Evolutionary conservation across 1,140 invertebrate genomes (phyloP), one percentile per base, ranked within the genome.

Genomic region (Drepana arcuata): DNA sequence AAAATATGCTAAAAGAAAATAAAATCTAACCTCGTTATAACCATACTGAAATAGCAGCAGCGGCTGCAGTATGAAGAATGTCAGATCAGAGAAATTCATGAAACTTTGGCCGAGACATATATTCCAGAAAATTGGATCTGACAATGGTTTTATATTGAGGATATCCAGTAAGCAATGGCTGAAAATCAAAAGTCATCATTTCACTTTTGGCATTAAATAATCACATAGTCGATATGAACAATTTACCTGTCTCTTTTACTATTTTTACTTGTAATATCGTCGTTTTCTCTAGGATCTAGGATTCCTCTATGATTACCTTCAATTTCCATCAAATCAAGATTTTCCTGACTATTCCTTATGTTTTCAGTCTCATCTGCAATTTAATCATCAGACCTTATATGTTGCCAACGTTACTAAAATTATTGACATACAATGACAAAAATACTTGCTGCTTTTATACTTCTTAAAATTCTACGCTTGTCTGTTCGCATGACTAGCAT

Each of bases 401-500:
- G 4, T 21, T 21, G 18, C 4, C 18, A 21, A 5, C 18, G 6
- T 38, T 38, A 15, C n/a, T 16, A n/a, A 32, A 39, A 21, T 34
- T 24, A 39, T 29, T 33, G 24, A 31, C 24, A 2, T 23, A 7
- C 7, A 50, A 44, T 28, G 10, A 41, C n/a, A 58, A 65, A 63
- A 72, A 70, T 69, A 83, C 64, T 73, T 78, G 61, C 72, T 72
- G 55, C 50, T 60, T 35, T 57, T 38, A 50, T 59, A 51, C 34
- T 61, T 34, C 16, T 47, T 41, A 9, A 5, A 2, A 5, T 55
- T 48, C 5, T 24, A 26, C 6, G 2, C 24, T 5, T 82, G 2
- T 90, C 84, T 0, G 89, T 89, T 53, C 87, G 88, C 59, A 93
- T 85, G 2, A 89, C 58, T 2, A 86, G 49, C 45, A 89, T 85